Percentiles rank a stretch among this genome's conserved stretches.
phyloP scores from a whole-genome alignment of 2,888 invertebrate genomes.

The Furcula furcula region DNA sequence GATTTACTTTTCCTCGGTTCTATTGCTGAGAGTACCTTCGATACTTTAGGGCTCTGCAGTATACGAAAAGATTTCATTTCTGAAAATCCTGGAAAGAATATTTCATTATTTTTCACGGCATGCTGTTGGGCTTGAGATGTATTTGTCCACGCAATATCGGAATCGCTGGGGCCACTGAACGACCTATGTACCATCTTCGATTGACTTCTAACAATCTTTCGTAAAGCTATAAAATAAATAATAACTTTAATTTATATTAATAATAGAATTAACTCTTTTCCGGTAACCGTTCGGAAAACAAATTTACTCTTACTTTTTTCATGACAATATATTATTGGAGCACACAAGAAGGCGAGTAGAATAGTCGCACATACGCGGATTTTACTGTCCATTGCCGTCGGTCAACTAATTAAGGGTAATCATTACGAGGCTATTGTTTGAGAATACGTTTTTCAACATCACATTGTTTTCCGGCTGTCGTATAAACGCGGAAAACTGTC shows the following conservation, averaged over 20 bases:
- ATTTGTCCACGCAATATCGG: conserved; percentile 25
- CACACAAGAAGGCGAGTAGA: conserved; percentile 8
- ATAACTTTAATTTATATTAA: not conserved
- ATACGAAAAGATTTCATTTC: conserved; percentile 48
- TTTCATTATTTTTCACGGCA: conserved; percentile 13
- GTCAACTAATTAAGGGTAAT: conserved; percentile 12
- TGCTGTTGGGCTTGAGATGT: conserved; percentile 8
- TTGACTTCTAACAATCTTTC: conserved; percentile 68
- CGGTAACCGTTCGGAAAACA: not conserved
- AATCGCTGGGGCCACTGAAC: conserved; percentile 45
- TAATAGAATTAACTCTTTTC: not conserved
- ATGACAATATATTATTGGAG: conserved; percentile 14
- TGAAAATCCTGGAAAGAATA: conserved; percentile 38
- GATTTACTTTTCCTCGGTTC: conserved; percentile 41
- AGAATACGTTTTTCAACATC: conserved; percentile 14
- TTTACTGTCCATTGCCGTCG: conserved; percentile 19
- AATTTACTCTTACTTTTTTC: conserved; percentile 27
- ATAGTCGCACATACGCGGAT: conserved; percentile 10
- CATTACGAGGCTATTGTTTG: conserved; percentile 7
- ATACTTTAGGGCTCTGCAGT: conserved; percentile 47
- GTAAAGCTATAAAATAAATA: conserved; percentile 51
- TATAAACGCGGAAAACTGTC: conserved; percentile 11
- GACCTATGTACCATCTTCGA: conserved; percentile 71
- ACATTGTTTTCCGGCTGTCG: conserved; percentile 17
- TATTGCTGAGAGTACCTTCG: conserved; percentile 46